These are phyloP conservation scores for Hyppa rectilinea DNA, from an alignment of 2,888 invertebrate genomes.

Conservation along the genomic window DNA sequence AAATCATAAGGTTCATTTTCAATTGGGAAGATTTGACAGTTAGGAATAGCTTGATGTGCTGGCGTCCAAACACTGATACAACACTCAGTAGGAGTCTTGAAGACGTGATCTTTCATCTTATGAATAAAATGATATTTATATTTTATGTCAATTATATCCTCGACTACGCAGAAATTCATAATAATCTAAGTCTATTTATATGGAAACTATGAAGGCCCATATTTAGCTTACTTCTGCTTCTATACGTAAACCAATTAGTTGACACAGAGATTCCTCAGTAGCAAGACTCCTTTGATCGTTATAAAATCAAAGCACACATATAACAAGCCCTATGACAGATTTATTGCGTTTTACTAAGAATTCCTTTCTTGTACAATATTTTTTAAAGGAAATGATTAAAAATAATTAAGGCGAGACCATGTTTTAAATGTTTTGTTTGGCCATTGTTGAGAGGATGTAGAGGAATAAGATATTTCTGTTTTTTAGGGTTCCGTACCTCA, in stretches of 20 bases:
- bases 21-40: too few relatives aligned
- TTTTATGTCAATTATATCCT: background rate
- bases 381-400: constrained; percentile 76
- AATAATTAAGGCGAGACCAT: constrained; percentile 58
- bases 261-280: constrained; percentile 79
- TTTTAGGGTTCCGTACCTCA: too few relatives aligned
- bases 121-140: constrained; percentile 8
- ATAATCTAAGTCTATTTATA: constrained; percentile 22
- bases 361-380: constrained; percentile 74
- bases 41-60: too few relatives aligned
- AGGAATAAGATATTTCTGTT: too few relatives aligned
- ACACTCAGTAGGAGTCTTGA: background rate
- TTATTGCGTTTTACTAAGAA: constrained; percentile 83
- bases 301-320: constrained; percentile 83
- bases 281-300: constrained; percentile 85
- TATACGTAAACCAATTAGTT: constrained; percentile 86
- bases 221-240: constrained; percentile 77
- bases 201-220: constrained; percentile 63
- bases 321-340: constrained; percentile 88
- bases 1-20: too few relatives aligned
- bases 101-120: constrained; percentile 12
- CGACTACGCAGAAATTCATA: constrained; percentile 15
- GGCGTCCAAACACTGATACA: too few relatives aligned
- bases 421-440: constrained; percentile 42
- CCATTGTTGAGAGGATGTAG: constrained; percentile 14